Evolutionary conservation across 2,888 invertebrate species (phyloP).

Genomic region (Aphidoletes aphidimyza): DNA sequence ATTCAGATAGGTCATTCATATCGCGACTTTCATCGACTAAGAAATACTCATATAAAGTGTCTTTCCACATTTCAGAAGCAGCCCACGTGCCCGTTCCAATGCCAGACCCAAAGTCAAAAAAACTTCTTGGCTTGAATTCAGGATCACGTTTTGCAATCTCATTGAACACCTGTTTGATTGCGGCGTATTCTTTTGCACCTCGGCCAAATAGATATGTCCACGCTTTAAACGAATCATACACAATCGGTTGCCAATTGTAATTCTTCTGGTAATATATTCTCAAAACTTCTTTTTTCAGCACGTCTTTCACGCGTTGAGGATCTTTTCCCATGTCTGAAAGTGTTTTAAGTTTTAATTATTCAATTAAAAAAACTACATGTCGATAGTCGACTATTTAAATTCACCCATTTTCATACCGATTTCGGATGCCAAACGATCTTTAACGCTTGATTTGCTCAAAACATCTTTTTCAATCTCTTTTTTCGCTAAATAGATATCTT

Average conservation of each 20-base stretch:
- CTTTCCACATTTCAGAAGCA: constrained; percentile 76
- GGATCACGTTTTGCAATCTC: constrained; percentile 76
- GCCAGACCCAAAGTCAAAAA: constrained; percentile 94
- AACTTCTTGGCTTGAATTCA: constrained; percentile 76
- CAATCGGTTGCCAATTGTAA: constrained; percentile 80
- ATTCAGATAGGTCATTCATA: constrained; percentile 85
- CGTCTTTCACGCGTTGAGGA: constrained; percentile 58
- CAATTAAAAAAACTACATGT: no score
- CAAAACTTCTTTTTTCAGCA: not conserved
- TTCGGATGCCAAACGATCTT: not conserved
- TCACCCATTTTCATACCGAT: not conserved
- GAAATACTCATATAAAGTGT: constrained; percentile 81
- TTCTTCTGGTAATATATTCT: constrained; percentile 60
- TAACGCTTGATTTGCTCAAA: not conserved
- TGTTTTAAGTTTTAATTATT: no score
- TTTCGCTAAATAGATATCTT: constrained; percentile 67
- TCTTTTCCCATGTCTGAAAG: constrained; percentile 60
- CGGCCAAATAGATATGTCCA: constrained; percentile 78
- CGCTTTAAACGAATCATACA: constrained; percentile 74
- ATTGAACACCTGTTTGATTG: constrained; percentile 75
- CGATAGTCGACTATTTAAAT: no score
- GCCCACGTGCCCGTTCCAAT: constrained; percentile 90
- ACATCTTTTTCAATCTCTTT: constrained; percentile 66
- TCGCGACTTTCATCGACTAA: constrained; percentile 83
- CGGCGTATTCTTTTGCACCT: constrained; percentile 80